Conservation (phyloP, 2,797 vertebrate genomes). For the Falco concolor region DNA sequence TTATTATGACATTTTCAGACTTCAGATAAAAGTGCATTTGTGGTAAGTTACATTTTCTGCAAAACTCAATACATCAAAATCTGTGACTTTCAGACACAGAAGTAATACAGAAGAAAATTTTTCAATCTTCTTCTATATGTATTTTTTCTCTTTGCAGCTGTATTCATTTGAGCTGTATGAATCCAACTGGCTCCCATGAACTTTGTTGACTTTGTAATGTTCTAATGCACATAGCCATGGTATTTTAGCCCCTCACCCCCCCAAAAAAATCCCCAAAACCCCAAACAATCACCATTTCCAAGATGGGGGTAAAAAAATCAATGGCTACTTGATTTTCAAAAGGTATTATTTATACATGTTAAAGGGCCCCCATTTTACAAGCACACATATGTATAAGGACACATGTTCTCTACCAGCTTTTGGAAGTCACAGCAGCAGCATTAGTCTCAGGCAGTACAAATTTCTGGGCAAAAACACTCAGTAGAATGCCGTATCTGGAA, state of each 20-base stretch:
- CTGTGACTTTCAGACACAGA: background rate
- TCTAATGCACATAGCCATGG: background rate
- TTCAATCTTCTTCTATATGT: background rate
- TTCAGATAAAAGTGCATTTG: background rate
- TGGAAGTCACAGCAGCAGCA: background rate
- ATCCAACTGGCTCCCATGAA: background rate
- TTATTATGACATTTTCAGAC: background rate
- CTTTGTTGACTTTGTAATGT: background rate
- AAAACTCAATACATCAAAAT: background rate
- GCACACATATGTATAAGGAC: background rate
- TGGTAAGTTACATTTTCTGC: background rate
- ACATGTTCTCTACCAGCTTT: background rate
- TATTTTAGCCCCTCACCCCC: background rate
- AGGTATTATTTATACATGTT: background rate
- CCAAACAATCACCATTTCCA: background rate
- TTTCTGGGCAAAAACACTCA: background rate
- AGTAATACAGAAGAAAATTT: background rate
- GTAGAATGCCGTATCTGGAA: rapidly evolving
- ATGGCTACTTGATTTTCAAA: background rate
- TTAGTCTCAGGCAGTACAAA: background rate
- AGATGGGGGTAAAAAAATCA: background rate
- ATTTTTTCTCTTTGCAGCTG: background rate
- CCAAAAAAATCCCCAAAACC: too few species aligned
- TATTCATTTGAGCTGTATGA: background rate
- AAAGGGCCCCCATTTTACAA: background rate